Evolutionary conservation across 64 coral and sea anemone genomes (phyloP).

Genomic region (Montipora efflorescens): DNA sequence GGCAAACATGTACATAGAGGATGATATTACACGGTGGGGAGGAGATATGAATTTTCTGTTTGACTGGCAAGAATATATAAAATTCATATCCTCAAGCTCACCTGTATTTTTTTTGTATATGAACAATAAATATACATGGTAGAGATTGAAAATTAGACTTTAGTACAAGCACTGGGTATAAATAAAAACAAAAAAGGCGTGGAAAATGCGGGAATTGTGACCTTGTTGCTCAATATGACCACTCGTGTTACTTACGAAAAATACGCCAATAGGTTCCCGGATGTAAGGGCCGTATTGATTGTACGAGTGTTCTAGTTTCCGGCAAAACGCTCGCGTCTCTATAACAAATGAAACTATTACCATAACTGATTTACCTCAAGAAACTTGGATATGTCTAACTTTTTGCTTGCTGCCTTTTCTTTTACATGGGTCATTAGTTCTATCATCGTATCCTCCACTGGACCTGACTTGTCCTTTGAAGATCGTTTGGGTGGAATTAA

Average conservation of each 20-base stretch:
- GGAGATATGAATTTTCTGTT: conserved; percentile 9
- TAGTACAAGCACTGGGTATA: not conserved
- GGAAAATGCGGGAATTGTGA: no score
- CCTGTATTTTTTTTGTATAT: not conserved
- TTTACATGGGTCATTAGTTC: not conserved
- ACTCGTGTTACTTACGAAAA: no score
- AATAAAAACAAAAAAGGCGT: not conserved
- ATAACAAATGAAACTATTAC: no score
- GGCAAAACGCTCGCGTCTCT: no score
- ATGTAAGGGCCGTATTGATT: no score
- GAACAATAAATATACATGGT: not conserved
- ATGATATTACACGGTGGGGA: not conserved
- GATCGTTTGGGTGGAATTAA: not conserved
- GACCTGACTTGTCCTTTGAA: not conserved
- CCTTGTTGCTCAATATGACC: no score
- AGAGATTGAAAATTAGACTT: conserved; percentile 4
- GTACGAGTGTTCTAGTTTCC: no score
- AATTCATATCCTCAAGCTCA: conserved; percentile 3
- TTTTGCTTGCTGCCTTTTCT: not conserved
- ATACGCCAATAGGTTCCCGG: no score
- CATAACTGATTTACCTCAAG: not conserved
- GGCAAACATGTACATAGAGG: not conserved
- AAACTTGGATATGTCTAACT: not conserved
- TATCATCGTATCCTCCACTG: not conserved
- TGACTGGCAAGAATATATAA: not conserved